phyloP scores from a whole-genome alignment of 2,797 vertebrate genomes.

The Choloepus didactylus region DNA sequence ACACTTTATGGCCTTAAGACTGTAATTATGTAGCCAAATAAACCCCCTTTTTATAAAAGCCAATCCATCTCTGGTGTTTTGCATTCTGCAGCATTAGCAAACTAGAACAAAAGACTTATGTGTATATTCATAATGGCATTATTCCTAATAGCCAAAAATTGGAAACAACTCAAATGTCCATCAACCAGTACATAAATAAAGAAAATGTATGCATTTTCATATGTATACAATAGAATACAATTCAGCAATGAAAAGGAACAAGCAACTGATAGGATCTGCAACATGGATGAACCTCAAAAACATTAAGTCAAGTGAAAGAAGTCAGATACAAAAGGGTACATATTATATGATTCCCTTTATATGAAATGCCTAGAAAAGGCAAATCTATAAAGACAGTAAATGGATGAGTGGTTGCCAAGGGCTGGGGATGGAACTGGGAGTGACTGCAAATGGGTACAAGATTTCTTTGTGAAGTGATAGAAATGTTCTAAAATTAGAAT shows the following conservation, averaged over 20 bases:
- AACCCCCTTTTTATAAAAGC: too few species aligned
- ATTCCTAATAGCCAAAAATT: not conserved
- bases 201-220: not conserved
- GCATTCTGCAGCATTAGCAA: too few species aligned
- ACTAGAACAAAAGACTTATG: not conserved
- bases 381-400: conserved; percentile 6
- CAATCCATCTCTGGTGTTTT: too few species aligned
- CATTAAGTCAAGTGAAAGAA: conserved; percentile 2
- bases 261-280: not conserved
- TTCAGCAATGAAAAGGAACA: not conserved
- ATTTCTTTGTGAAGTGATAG: not conserved
- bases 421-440: not conserved
- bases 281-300: not conserved
- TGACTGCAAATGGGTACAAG: not conserved
- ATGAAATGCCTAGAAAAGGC: not conserved
- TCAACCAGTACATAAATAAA: not conserved
- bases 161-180: not conserved
- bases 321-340: not conserved
- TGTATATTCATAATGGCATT: not conserved
- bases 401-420: not conserved
- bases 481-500: not conserved
- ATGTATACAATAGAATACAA: not conserved
- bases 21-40: too few species aligned
- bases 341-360: not conserved
- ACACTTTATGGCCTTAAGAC: too few species aligned